A percentile compares a stretch with the other conserved stretches of the same genome.
Evolutionary conservation across 2,888 invertebrate species (phyloP).

Genomic region (Phaedon cochleariae): DNA sequence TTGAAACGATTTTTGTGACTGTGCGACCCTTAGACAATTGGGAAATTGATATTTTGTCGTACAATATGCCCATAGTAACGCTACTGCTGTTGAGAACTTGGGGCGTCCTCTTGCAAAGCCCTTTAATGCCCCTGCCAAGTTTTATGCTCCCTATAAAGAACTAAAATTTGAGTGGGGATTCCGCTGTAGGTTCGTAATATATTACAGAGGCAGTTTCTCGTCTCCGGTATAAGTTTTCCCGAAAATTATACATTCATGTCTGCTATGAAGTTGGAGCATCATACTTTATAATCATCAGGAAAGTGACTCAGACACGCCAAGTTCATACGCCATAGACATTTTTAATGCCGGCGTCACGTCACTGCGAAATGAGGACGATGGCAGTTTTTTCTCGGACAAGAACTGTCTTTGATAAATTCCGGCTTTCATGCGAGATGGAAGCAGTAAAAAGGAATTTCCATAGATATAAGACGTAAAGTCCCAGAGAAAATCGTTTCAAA

Average conservation of each 20-base stretch:
- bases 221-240: slow-evolving; percentile 34
- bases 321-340: slow-evolving; percentile 32
- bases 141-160: slow-evolving; percentile 51
- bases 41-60: too few species aligned
- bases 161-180: slow-evolving; percentile 50
- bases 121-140: slow-evolving; percentile 47
- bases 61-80: too few species aligned
- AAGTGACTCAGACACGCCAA: slow-evolving; percentile 33
- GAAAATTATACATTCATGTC: slow-evolving; percentile 37
- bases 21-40: too few species aligned
- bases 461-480: not conserved
- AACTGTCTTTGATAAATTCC: not conserved
- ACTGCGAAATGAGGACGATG: slow-evolving; percentile 20
- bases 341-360: slow-evolving; percentile 24
- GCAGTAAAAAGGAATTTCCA: not conserved
- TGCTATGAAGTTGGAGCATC: slow-evolving; percentile 35
- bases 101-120: slow-evolving; percentile 36
- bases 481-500: too few species aligned
- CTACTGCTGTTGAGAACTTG: slow-evolving; percentile 18
- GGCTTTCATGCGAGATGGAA: slow-evolving; percentile 1
- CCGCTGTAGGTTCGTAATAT: slow-evolving; percentile 45
- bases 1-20: too few species aligned
- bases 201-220: slow-evolving; percentile 40
- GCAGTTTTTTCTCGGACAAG: slow-evolving; percentile 18
- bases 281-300: slow-evolving; percentile 35